Base-by-base conservation (phyloP, 2,888 invertebrate species). In the Scaptomyza parva region DNA sequence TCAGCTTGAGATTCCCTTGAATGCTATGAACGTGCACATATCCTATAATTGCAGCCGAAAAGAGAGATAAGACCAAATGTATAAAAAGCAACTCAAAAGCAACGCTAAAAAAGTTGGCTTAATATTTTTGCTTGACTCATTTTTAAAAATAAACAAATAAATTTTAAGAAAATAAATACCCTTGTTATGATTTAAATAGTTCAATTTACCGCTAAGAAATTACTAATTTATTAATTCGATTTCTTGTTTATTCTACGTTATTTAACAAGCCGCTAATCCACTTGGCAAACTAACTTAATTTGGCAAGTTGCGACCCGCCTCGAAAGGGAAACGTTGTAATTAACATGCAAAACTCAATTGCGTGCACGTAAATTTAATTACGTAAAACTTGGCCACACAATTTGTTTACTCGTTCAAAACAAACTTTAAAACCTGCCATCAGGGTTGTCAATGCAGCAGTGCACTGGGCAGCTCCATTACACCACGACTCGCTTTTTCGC, bases 391-490 rank as follows among this genome's bases (percentile, higher is more conserved):
- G 64, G 48, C 66, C 75, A 47, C 62, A 77, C 87, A 86, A 84
- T 83, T 86, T 85, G 84, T 85, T 85, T 85, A 85, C 86, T 86
- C 72, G 83, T 68, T 80, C 86, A 78, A 61, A 85, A 85, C 84
- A 86, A 85, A 88, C 84, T 85, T 86, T 86, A 86, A 35, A 83
- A 85, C 65, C 22, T 75, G 50, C 57, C 62, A 24, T 58, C 51
- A 44, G 35, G 65, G 52, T 68, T 72, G 70, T 71, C 84, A 81
- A 81, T 85, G 78, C 82, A 66, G 51, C 12, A 30, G 30, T n/a
- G n/a, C n/a, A n/a, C n/a, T 40, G 26, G 26, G 30, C 22, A 51
- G 45, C 18, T 20, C 39, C 14, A 7, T 14, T 14, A 8, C 24
- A 24, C 12, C n/a, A 2, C 30, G 28, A 37, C 47, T 43, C 20